Evolutionary conservation across 2,888 invertebrate genomes (phyloP), one percentile per base, ranked within the genome.

Genomic region (Chelonus formosanus): DNA sequence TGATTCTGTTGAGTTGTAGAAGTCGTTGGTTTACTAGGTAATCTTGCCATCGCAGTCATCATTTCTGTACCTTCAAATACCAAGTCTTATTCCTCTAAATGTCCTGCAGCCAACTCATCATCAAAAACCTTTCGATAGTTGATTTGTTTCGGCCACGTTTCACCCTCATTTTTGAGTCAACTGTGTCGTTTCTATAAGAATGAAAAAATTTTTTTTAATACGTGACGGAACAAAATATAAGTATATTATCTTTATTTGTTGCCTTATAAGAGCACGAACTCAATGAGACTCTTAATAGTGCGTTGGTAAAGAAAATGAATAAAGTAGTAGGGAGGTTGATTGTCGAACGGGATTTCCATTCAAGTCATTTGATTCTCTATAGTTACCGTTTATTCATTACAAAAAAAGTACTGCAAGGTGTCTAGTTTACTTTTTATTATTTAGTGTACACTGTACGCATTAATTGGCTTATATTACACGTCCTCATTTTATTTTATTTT

Each of bases 1-100:
- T 69, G 70, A 35, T 65, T 65, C 77, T 79, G 71, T 74, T 79
- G 74, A 75, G 78, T 58, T 77, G 77, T 67, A 72, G 81, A 78
- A 68, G 75, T 76, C 72, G 82, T 80, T 65, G 71, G 67, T 75
- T 84, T 84, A 75, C 82, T 83, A 71, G 84, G 82, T 74, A 83
- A 78, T 75, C 84, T 79, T 60, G 83, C 83, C 84, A 84, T 84
- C 73, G 84, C 80, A 75, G 83, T 82, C 82, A 80, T 83, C 83
- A 84, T 84, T 72, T 71, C 6, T 40, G 60, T 64, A 66, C 61
- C 60, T 20, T 20, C 20, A 20, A 20, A 20, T 20, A 20, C 20
- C 20, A 20, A 20, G 20, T 20, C 20, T 20, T 20, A 20, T 20
- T 20, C 20, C 20, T 20, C 20, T 20, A 20, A 20, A 20, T 20